These are phyloP conservation scores for Diadumene lineata DNA, from an alignment of 92 coral and sea anemone species.

Conservation along the genomic window DNA sequence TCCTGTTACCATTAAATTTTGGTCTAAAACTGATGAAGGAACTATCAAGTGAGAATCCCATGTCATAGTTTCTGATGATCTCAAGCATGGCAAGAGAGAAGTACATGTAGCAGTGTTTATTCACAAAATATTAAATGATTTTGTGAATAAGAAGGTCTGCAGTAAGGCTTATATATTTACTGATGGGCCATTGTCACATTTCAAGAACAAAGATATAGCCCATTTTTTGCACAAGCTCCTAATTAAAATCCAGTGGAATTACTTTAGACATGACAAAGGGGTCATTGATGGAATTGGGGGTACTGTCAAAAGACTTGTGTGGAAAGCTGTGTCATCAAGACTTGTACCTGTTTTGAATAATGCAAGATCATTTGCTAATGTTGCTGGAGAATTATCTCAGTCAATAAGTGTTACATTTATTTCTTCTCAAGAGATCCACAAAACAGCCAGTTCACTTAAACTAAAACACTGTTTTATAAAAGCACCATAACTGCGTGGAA, in stretches of 20 bases:
- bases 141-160: no score
- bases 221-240: constrained; percentile 47
- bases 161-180: no score
- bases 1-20: constrained; percentile 27
- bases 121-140: no score
- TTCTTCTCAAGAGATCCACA: constrained; percentile 39
- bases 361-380: constrained; percentile 54
- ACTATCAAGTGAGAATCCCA: constrained; percentile 20
- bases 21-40: constrained; percentile 1
- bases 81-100: constrained; percentile 18
- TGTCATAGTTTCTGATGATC: constrained; percentile 35
- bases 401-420: constrained; percentile 42
- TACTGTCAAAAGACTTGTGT: constrained; percentile 59
- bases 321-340: constrained; percentile 57
- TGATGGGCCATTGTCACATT: constrained; percentile 72
- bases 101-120: no score
- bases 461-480: constrained; percentile 30
- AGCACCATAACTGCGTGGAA: constrained; percentile 41
- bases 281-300: constrained; percentile 76
- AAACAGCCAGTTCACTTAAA: constrained; percentile 26
- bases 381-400: constrained; percentile 33
- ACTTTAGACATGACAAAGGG: constrained; percentile 71
- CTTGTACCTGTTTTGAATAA: constrained; percentile 41
- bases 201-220: constrained; percentile 61
- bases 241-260: constrained; percentile 55